Conservation (phyloP, 2,113 vertebrate genomes). For the Alexandromys fortis region DNA sequence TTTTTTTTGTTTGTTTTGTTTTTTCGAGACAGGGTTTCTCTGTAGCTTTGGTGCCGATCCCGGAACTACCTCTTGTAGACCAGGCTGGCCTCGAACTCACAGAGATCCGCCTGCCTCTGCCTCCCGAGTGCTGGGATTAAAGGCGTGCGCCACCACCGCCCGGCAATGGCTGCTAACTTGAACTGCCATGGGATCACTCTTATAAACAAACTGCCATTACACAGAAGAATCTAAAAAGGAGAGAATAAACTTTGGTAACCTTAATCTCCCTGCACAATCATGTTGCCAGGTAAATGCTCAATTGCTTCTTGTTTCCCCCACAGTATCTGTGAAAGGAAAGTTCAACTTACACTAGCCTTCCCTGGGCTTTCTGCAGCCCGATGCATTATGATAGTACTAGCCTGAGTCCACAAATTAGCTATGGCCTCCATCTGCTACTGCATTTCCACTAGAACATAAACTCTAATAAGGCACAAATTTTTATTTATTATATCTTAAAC, state of each 20-base stretch:
- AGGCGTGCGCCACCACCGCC: too few species aligned
- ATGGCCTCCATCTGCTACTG: neutral
- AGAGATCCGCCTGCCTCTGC: too few species aligned
- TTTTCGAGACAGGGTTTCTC: too few species aligned
- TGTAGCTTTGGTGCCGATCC: too few species aligned
- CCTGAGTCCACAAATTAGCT: neutral
- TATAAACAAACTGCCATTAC: neutral
- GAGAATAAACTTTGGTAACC: neutral
- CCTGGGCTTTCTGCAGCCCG: neutral
- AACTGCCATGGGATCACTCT: neutral
- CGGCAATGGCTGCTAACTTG: neutral
- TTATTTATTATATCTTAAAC: neutral
- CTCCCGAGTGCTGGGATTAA: too few species aligned
- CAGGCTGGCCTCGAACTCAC: too few species aligned
- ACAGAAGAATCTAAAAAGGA: neutral
- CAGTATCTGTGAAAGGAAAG: neutral
- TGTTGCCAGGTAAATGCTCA: neutral
- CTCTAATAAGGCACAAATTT: neutral
- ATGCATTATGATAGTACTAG: neutral
- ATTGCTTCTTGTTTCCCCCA: neutral
- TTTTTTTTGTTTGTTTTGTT: too few species aligned
- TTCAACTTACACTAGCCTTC: too few species aligned
- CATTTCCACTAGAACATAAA: neutral
- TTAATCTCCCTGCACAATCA: neutral
- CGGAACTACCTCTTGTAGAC: too few species aligned